Conservation (phyloP, 2,113 vertebrate genomes). For the Romanogobio albipinnatus region DNA sequence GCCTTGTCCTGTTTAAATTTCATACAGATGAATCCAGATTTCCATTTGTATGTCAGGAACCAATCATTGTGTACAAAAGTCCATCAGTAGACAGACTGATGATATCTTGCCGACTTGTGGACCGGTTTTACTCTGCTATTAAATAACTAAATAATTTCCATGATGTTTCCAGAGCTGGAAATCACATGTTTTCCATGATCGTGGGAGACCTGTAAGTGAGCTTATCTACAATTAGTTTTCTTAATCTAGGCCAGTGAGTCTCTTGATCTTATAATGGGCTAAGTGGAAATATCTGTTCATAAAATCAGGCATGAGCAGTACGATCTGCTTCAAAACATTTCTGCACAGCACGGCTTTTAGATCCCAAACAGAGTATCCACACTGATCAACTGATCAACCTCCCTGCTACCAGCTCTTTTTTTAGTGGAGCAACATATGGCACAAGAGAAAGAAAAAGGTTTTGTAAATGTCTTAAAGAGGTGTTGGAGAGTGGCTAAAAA, state of each 20-base stretch:
- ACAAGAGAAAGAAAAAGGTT: neutral
- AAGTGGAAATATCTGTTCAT: conserved; percentile 29
- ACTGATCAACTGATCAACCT: neutral
- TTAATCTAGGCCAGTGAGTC: conserved; percentile 7
- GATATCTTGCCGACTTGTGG: neutral
- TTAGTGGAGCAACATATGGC: neutral
- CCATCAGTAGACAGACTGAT: neutral
- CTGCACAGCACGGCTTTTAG: neutral
- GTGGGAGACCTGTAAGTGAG: neutral
- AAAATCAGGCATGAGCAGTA: neutral
- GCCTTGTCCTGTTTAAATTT: neutral
- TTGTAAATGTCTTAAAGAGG: neutral
- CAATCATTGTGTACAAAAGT: conserved; percentile 1
- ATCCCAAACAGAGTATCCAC: neutral
- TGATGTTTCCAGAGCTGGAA: neutral
- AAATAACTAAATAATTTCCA: conserved; percentile 7
- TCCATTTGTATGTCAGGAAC: neutral
- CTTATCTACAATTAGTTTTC: neutral
- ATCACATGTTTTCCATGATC: conserved; percentile 25
- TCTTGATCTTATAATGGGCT: neutral
- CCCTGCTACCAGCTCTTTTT: neutral
- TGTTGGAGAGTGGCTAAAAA: conserved; percentile 1
- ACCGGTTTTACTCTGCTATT: neutral
- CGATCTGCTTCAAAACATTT: conserved; percentile 38
- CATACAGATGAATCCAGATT: neutral